Evolutionary conservation across 2,888 invertebrate genomes (phyloP).

Genomic region (Ceraclea dissimilis): DNA sequence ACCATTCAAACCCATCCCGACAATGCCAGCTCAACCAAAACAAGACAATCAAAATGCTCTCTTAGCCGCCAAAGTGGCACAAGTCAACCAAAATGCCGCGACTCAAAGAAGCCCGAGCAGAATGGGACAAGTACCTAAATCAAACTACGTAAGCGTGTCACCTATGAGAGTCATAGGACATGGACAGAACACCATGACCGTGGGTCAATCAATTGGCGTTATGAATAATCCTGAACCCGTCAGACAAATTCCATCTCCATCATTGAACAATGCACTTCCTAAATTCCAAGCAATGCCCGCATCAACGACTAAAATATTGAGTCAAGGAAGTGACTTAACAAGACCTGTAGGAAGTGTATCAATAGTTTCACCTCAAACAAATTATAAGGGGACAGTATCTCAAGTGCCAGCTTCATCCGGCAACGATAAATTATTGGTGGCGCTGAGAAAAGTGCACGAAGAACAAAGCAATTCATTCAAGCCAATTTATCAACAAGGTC

Average conservation of each 20-base stretch:
- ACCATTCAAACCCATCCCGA: conserved; percentile 69
- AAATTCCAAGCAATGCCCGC: conserved; percentile 45
- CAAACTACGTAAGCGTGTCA: conserved; percentile 33
- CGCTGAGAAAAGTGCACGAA: conserved; percentile 31
- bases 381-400: conserved; percentile 36
- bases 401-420: conserved; percentile 31
- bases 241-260: conserved; percentile 18
- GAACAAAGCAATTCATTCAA: conserved; percentile 3
- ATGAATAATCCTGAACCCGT: conserved; percentile 40
- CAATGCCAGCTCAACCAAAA: conserved; percentile 38
- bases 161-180: conserved; percentile 33
- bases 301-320: conserved; percentile 45
- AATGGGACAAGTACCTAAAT: conserved; percentile 22
- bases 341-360: conserved; percentile 29
- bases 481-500: conserved; percentile 37
- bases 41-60: neutral
- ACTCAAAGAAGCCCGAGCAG: conserved; percentile 29
- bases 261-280: conserved; percentile 7
- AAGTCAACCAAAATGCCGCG: neutral
- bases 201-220: conserved; percentile 24
- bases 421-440: conserved; percentile 30
- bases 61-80: neutral
- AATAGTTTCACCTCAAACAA: conserved; percentile 38
- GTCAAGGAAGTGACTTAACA: conserved; percentile 32
- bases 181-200: conserved; percentile 28